Conservation (phyloP, 2,113 vertebrate species). For the Ahaetulla prasina region DNA sequence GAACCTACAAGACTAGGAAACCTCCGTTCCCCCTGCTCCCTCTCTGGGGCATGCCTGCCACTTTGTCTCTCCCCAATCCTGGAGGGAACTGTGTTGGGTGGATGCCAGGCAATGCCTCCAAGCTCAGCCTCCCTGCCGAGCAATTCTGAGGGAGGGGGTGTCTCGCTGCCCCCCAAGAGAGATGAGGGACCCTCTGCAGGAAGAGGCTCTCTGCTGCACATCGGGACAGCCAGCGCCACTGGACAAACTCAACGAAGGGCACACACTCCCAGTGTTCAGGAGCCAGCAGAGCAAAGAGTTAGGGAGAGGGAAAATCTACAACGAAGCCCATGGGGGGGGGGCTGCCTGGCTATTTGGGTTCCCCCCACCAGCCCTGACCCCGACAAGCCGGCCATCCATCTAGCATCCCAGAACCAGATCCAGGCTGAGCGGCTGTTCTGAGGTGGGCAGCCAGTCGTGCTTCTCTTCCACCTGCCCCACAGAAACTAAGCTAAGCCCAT, state of each 20-base stretch:
- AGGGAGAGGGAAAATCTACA: not conserved
- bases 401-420: not conserved
- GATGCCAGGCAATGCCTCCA: not conserved
- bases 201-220: not conserved
- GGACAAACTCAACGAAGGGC: not conserved
- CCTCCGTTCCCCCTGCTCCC: not conserved
- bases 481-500: not conserved
- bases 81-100: not conserved
- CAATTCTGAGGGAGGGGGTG: not conserved
- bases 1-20: not conserved
- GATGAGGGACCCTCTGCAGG: not conserved
- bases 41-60: not conserved
- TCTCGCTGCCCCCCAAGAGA: not conserved
- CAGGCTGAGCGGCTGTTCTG: not conserved
- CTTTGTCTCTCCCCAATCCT: not conserved
- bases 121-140: not conserved
- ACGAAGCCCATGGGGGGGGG: not conserved
- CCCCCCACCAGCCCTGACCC: too few relatives aligned
- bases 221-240: not conserved
- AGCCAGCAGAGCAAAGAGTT: constrained; percentile 20
- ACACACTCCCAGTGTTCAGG: not conserved
- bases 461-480: not conserved
- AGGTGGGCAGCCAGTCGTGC: not conserved
- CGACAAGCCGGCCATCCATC: not conserved
- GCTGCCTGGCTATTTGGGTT: not conserved